Base-by-base conservation (phyloP, 2,113 vertebrate genomes). In the Collichthys lucidus region DNA sequence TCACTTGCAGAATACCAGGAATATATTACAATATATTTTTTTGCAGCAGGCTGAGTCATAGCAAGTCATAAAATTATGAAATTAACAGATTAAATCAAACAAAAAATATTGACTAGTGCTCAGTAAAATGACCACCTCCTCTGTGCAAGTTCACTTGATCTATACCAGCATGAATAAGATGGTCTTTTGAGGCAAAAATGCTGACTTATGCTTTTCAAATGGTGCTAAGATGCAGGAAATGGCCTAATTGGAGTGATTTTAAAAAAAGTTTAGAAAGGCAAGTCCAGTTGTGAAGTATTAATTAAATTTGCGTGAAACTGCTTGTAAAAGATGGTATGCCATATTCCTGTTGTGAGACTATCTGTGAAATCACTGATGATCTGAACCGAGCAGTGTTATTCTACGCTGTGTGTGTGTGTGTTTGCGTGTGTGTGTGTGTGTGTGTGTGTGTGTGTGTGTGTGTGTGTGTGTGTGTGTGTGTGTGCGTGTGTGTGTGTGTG, bases 101-200 rank as follows among this genome's bases (percentile, higher is more conserved):
- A 50, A 63, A 2, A 47, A 67, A 20, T 40, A 76, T 76, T 61
- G 19, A 77, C 5, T 57, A 57, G 11, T 4, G 5, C 15, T 15
- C 16, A 31, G 15, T 42, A 24, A 74, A 74, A 63, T 74, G 31
- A 74, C 24, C 49, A 55, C 73, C 24, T 75, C 61, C 40, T 66
- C 53, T 42, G 10, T 42, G n/a, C 24, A 20, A 52, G 65, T 35
- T 29, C 60, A 66, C 46, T 31, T 20, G 7, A 57, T 31, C 50
- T 29, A 57, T 12, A 61, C 14, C 47, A 44, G 17, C 17, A 16
- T 55, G 46, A 52, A 77, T 15, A 17, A 46, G 12, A 22, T 14
- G 40, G 11, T 55, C 16, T 22, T 35, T 11, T n/a, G 29, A 20
- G n/a, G n/a, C 17, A 53, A 65, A 75, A 12, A n/a, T 67, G 63